Conservation (phyloP, 1,140 invertebrate genomes). For the Brachionus paranguensis region DNA sequence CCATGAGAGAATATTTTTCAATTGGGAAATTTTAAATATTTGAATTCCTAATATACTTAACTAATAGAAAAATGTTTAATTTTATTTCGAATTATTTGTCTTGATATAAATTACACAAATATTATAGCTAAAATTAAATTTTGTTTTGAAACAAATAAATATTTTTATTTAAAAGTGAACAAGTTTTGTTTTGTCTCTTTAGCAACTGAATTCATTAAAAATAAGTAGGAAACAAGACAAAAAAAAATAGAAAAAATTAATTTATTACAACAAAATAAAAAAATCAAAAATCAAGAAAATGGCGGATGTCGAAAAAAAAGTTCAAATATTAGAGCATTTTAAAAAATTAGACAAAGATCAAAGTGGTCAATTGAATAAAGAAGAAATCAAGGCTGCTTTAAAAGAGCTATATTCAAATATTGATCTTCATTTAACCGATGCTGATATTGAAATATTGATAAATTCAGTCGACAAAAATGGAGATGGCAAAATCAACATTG, state of each 20-base stretch:
- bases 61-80: no score
- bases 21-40: no score
- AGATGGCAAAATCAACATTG: conserved; percentile 26
- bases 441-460: background rate
- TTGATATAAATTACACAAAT: background rate
- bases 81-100: background rate
- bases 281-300: background rate
- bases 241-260: background rate
- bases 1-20: background rate
- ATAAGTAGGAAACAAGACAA: background rate
- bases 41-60: no score
- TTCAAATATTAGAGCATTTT: background rate
- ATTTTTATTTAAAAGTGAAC: background rate
- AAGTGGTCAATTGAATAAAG: conserved; percentile 2
- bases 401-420: conserved; percentile 12
- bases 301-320: background rate
- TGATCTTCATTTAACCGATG: background rate
- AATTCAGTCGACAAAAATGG: conserved; percentile 19
- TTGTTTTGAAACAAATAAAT: background rate
- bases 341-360: conserved; percentile 22
- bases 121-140: background rate
- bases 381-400: background rate
- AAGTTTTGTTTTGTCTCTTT: background rate
- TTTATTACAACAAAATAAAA: background rate
- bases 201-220: background rate